Base-by-base conservation (phyloP, 2,888 invertebrate genomes). In the Caenorhabditis sp. region DNA sequence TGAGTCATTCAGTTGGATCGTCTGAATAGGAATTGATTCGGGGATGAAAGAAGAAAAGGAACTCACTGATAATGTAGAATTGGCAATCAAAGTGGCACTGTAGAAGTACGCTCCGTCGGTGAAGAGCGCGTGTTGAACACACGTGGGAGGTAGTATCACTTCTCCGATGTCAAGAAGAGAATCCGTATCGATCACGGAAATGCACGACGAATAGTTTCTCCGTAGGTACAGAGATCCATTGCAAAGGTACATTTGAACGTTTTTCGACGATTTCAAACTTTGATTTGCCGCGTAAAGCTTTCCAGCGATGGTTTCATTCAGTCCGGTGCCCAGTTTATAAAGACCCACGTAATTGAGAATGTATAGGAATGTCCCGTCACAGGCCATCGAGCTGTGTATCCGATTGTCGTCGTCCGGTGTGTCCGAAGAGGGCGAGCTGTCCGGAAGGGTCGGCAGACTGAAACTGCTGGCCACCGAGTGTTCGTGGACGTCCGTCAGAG, bases 301-400 rank as follows among this genome's bases (percentile, higher is more conserved):
- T n/a, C 95, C 96, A 90, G 94, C 94, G 82, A 95, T 92, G 7
- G 97, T 95, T 80, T 95, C 95, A 55, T 94, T 94, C 89, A 95
- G 95, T 7, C 98, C 98, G 56, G 96, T 94, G 17, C 98, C 98
- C 78, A 98, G 93, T 91, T 98, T 98, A 79, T 95, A 92, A 48
- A 98, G 91, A 1, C 95, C 95, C 85, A 93, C 93, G 9, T 93
- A 93, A 73, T 89, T 90, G 85, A 94, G 93, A 27, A 98, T 91
- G 90, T 95, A 98, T 59, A 98, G 91, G 90, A 93, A 95, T 30
- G 45, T 22, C 70, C 84, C 84, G 62, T 84, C 92, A 83, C 92
- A 92, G 78, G 92, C 92, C 61, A 15, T 93, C 93, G 84, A 92
- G 92, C 84, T 92, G 35, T 74, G 74, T 13, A 83, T 56, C 9